These are phyloP conservation scores for Trachelus tabidus DNA, from an alignment of 2,888 invertebrate species.

Conservation along the genomic window DNA sequence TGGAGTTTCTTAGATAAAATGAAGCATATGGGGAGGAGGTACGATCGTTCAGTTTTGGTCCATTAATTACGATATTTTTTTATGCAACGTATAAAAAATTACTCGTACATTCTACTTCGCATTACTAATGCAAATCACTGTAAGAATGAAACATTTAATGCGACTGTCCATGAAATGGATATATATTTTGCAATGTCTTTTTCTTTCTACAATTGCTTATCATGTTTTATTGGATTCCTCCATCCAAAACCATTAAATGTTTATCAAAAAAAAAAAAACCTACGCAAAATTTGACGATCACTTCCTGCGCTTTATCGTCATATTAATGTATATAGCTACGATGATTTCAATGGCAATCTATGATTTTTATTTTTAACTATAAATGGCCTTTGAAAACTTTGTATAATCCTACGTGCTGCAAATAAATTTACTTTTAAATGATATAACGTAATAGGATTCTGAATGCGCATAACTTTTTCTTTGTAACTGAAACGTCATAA, in stretches of 20 bases:
- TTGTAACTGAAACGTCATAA: background rate
- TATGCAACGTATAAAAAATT: background rate
- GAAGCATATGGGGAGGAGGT: background rate
- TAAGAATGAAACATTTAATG: background rate
- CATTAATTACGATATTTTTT: background rate
- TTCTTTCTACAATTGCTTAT: background rate
- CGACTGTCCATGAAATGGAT: background rate
- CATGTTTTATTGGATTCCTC: background rate
- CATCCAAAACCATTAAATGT: background rate
- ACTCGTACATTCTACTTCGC: background rate
- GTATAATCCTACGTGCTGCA: slow-evolving; percentile 40
- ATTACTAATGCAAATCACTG: background rate
- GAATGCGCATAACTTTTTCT: background rate
- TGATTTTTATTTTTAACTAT: slow-evolving; percentile 29
- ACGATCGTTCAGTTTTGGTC: background rate
- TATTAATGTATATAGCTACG: slow-evolving; percentile 37
- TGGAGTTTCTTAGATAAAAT: slow-evolving; percentile 12
- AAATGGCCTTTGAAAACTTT: slow-evolving; percentile 34
- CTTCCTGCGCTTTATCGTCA: slow-evolving; percentile 30
- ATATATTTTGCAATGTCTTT: background rate
- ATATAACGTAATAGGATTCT: background rate
- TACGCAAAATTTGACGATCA: background rate
- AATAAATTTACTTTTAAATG: slow-evolving; percentile 30
- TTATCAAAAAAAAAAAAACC: background rate
- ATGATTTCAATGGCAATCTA: slow-evolving; percentile 17